Evolutionary conservation across 2,888 invertebrate genomes (phyloP).

Genomic region (Caenorhabditis sp.): DNA sequence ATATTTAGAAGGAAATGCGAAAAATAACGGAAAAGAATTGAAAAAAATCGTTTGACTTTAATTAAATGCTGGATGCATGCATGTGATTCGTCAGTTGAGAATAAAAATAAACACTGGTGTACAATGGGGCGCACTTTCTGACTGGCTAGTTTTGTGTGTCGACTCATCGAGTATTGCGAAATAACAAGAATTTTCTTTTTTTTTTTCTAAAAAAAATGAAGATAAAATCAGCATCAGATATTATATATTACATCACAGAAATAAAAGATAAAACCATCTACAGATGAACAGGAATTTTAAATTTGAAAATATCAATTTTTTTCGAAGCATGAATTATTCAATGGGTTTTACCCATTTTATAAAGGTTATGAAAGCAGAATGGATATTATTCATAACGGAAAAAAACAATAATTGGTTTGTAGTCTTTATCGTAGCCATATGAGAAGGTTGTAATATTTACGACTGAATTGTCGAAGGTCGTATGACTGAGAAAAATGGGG

Average conservation of each 20-base stretch:
- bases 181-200: not conserved
- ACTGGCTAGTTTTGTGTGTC: not conserved
- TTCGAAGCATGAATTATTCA: no score
- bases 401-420: not conserved
- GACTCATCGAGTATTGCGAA: slow-evolving; percentile 2
- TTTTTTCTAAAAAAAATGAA: not conserved
- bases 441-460: not conserved
- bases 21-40: not conserved
- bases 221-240: not conserved
- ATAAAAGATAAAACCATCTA: no score
- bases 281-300: not conserved
- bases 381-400: not conserved
- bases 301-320: not conserved
- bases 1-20: not conserved
- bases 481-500: not conserved
- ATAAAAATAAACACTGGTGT: slow-evolving; percentile 1
- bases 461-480: not conserved
- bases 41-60: slow-evolving; percentile 4
- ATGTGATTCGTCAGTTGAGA: not conserved
- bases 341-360: no score
- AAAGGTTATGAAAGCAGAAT: no score
- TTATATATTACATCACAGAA: no score
- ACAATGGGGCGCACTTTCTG: slow-evolving; percentile 24
- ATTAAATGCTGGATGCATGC: slow-evolving; percentile 5
- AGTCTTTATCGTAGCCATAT: not conserved